Evolutionary conservation across 1,140 invertebrate species (phyloP).

Genomic region (Parapsyche elsis): DNA sequence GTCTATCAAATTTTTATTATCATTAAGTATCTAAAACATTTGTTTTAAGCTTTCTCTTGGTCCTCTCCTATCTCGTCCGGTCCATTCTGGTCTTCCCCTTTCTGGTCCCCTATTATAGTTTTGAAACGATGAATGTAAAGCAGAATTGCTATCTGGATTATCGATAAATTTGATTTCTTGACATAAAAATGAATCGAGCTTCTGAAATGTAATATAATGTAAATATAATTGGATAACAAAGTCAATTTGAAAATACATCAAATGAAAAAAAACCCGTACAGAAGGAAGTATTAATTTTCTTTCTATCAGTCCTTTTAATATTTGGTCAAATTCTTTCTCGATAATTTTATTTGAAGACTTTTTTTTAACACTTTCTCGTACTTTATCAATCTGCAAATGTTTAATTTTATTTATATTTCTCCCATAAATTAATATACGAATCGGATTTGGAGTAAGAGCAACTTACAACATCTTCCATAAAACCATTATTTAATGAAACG

Average conservation of each 20-base stretch:
- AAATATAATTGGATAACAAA: not conserved
- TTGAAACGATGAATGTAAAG: slow-evolving; percentile 41
- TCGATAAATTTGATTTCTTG: slow-evolving; percentile 38
- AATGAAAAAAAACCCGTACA: too few species aligned
- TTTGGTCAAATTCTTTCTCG: slow-evolving; percentile 45
- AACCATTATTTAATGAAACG: slow-evolving; percentile 65
- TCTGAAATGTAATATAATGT: slow-evolving; percentile 47
- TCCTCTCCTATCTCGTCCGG: too few species aligned
- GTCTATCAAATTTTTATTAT: too few species aligned
- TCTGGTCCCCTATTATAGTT: too few species aligned
- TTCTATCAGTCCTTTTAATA: slow-evolving; percentile 41
- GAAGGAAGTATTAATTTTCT: slow-evolving; percentile 31
- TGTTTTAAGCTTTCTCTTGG: slow-evolving; percentile 29
- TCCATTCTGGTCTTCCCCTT: too few species aligned
- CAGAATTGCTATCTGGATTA: slow-evolving; percentile 4
- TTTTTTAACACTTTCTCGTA: slow-evolving; percentile 37
- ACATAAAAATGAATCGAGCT: slow-evolving; percentile 37
- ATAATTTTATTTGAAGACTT: slow-evolving; percentile 21
- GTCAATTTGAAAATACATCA: too few species aligned
- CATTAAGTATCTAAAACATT: too few species aligned
- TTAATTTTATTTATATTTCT: not conserved
- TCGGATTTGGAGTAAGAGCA: too few species aligned
- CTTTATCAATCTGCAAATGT: slow-evolving; percentile 46
- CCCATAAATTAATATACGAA: too few species aligned
- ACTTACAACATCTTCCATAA: slow-evolving; percentile 60